phyloP scores from a whole-genome alignment of 2,888 invertebrate genomes.

The Piscicola geometra region DNA sequence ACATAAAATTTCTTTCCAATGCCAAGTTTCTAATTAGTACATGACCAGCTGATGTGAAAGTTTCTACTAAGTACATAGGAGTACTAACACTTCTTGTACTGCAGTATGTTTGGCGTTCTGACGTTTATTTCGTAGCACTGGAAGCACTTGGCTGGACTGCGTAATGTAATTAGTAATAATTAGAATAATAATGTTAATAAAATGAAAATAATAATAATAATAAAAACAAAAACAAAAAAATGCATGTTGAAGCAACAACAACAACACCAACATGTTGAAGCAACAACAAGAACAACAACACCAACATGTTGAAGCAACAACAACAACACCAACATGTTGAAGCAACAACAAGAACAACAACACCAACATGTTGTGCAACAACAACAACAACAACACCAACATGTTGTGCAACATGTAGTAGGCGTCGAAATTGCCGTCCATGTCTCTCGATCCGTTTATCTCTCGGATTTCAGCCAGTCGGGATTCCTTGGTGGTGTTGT shows the following conservation, averaged over 20 bases:
- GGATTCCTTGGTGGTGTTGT: not conserved
- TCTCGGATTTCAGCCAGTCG: not conserved
- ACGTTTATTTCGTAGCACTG: constrained; percentile 41
- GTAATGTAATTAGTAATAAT: not conserved
- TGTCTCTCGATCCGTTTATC: constrained; percentile 18
- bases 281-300: too few species aligned
- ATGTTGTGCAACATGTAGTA: constrained; percentile 13
- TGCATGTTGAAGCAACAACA: too few species aligned
- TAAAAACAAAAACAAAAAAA: constrained; percentile 1
- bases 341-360: too few species aligned
- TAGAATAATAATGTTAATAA: not conserved
- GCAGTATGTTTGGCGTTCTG: constrained; percentile 43
- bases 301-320: constrained; percentile 12
- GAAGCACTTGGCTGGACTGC: constrained; percentile 39
- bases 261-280: constrained; percentile 8
- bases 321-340: constrained; percentile 14
- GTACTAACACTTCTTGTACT: constrained; percentile 44
- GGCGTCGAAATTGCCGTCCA: constrained; percentile 25
- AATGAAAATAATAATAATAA: not conserved
- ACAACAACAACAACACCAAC: constrained; percentile 11
- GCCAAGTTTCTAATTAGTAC: too few species aligned
- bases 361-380: constrained; percentile 16
- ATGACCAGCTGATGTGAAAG: not conserved
- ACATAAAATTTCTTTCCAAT: too few species aligned
- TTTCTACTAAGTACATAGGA: too few species aligned